Percentiles rank a stretch among this genome's conserved stretches.
These are phyloP conservation scores for Cremastobaeus sp. DNA, from an alignment of 2,888 invertebrate genomes.

Conservation along the genomic window DNA sequence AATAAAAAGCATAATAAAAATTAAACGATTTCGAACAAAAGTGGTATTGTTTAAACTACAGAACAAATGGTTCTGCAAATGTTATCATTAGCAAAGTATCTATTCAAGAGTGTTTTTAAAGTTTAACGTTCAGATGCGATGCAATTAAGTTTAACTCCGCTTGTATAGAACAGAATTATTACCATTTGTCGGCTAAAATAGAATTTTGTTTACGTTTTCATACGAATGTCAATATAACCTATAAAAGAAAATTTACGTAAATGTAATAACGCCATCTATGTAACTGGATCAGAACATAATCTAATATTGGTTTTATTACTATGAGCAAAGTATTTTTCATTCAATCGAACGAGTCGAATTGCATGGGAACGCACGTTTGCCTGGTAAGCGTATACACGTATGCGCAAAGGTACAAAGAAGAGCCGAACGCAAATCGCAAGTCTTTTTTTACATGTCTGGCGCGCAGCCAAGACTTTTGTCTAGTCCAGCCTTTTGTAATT, in stretches of 20 bases:
- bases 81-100: too few species aligned
- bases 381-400: slow-evolving; percentile 35
- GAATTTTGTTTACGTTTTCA: too few species aligned
- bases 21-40: slow-evolving; percentile 12
- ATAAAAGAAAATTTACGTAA: too few species aligned
- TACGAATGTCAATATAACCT: too few species aligned
- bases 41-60: slow-evolving; percentile 1
- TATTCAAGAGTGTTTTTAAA: too few species aligned
- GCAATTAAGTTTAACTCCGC: too few species aligned
- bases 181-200: too few species aligned
- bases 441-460: slow-evolving; percentile 60
- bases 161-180: too few species aligned
- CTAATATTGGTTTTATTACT: not conserved
- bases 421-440: slow-evolving; percentile 45
- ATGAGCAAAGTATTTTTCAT: not conserved
- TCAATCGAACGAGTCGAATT: slow-evolving; percentile 18
- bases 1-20: slow-evolving; percentile 8
- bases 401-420: slow-evolving; percentile 50
- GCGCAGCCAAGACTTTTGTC: slow-evolving; percentile 51
- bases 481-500: slow-evolving; percentile 47
- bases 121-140: too few species aligned
- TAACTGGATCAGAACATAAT: too few species aligned
- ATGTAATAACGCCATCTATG: slow-evolving; percentile 12
- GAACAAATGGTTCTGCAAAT: not conserved
- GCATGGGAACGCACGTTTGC: slow-evolving; percentile 44